A percentile compares a stretch with the other conserved stretches of the same genome.
Evolutionary conservation across 2,888 invertebrate genomes (phyloP).

Genomic region (Hydropsyche betteni): DNA sequence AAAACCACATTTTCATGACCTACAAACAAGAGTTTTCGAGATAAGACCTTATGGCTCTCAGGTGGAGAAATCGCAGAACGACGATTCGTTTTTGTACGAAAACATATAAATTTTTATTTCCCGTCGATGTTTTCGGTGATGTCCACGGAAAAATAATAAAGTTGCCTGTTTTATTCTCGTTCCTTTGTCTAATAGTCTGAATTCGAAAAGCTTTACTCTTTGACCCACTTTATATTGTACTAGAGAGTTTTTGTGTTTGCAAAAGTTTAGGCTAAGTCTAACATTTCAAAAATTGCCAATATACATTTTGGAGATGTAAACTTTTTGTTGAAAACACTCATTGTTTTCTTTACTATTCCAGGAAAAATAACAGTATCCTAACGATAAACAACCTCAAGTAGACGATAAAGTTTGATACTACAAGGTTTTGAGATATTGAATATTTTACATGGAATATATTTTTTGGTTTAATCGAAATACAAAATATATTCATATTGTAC

Average conservation of each 20-base stretch:
- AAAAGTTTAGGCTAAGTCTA: background rate
- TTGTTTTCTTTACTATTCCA: background rate
- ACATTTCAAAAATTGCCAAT: slow-evolving; percentile 14
- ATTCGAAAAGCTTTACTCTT: background rate
- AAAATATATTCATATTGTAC: background rate
- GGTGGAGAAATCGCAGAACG: no score
- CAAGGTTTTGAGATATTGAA: background rate
- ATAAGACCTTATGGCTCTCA: no score
- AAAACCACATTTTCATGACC: no score
- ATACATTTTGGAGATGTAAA: background rate
- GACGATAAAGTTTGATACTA: background rate
- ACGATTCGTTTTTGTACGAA: no score
- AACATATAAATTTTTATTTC: no score
- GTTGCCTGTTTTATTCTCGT: background rate
- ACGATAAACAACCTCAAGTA: background rate
- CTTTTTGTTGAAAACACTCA: background rate
- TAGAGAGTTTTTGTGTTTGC: background rate
- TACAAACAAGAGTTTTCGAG: no score
- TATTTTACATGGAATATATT: background rate
- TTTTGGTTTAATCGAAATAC: background rate
- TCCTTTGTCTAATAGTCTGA: background rate
- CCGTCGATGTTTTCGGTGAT: no score
- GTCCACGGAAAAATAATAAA: slow-evolving; percentile 2
- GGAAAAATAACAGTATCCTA: background rate
- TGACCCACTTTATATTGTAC: slow-evolving; percentile 1